Evolutionary conservation across 1,140 invertebrate species (phyloP).

Genomic region (Nasonia giraulti): DNA sequence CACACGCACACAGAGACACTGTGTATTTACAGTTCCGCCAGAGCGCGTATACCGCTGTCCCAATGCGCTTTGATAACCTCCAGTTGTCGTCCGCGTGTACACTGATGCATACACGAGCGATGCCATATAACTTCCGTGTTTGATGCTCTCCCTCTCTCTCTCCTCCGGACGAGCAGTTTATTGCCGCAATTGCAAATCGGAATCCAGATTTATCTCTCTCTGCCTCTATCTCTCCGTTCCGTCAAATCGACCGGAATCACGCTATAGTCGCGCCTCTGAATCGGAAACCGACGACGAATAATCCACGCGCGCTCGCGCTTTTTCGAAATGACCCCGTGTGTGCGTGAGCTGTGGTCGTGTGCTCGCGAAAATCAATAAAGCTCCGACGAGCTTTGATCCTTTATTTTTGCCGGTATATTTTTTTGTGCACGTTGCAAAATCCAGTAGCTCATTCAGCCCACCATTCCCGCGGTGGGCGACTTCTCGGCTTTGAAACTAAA

Average conservation of each 20-base stretch:
- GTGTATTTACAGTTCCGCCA: background rate
- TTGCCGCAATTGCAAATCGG: constrained; percentile 58
- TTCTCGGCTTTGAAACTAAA: constrained; percentile 7
- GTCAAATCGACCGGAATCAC: constrained; percentile 17
- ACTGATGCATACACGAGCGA: constrained; percentile 5
- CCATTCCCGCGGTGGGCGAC: background rate
- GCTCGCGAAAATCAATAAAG: background rate
- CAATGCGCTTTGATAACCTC: background rate
- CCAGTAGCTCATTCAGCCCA: background rate
- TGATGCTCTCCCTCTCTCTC: constrained; percentile 46
- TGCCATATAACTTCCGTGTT: constrained; percentile 55
- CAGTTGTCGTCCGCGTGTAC: background rate
- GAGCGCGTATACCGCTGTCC: no score
- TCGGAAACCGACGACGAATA: background rate
- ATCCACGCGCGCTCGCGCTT: background rate
- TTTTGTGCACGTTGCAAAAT: background rate
- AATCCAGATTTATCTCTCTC: constrained; percentile 53
- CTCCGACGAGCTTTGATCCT: background rate
- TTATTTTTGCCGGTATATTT: background rate
- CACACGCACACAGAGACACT: no score
- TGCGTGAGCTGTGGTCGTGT: background rate
- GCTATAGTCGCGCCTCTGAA: background rate
- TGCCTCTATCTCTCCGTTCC: background rate
- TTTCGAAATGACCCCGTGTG: no score
- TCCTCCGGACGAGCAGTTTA: constrained; percentile 55